A percentile compares a stretch with the other conserved stretches of the same genome.
phyloP scores from a whole-genome alignment of 2,113 vertebrate genomes.

The Odontesthes bonariensis region DNA sequence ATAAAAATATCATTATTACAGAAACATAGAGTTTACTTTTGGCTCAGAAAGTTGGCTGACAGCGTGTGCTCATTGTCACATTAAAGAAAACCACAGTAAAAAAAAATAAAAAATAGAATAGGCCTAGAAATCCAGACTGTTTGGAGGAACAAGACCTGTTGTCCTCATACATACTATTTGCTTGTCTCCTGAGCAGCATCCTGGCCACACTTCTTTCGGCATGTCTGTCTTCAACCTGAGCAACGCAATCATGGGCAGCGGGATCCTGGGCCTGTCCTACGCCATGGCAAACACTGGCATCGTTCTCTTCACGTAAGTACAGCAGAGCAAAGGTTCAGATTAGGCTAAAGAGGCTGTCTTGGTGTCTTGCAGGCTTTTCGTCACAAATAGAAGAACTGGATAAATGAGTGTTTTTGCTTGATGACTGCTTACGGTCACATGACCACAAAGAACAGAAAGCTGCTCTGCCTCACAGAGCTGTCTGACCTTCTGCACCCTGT shows the following conservation, averaged over 20 bases:
- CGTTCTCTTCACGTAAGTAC: constrained; percentile 90
- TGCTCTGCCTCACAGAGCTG: not conserved
- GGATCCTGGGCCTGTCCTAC: constrained; percentile 94
- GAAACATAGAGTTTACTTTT: no score
- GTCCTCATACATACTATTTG: not conserved
- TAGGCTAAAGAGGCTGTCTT: no score
- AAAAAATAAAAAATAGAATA: no score
- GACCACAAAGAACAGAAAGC: not conserved
- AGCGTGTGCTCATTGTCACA: no score
- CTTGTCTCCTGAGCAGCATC: constrained; percentile 81
- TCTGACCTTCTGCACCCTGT: constrained; percentile 8
- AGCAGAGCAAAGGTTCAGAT: not conserved
- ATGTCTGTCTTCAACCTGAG: constrained; percentile 98
- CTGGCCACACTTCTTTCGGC: constrained; percentile 91
- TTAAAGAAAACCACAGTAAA: no score
- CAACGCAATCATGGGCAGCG: constrained; percentile 99
- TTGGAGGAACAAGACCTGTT: no score
- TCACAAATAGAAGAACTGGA: not conserved
- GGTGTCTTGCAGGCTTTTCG: not conserved
- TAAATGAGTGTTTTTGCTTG: not conserved
- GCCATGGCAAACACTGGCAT: constrained; percentile 99
- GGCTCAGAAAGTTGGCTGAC: no score
- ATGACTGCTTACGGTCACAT: no score
- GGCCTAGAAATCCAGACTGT: no score
- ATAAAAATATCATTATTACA: no score